Evolutionary conservation across 2,113 vertebrate genomes (phyloP).

Genomic region (Ophiodon elongatus): DNA sequence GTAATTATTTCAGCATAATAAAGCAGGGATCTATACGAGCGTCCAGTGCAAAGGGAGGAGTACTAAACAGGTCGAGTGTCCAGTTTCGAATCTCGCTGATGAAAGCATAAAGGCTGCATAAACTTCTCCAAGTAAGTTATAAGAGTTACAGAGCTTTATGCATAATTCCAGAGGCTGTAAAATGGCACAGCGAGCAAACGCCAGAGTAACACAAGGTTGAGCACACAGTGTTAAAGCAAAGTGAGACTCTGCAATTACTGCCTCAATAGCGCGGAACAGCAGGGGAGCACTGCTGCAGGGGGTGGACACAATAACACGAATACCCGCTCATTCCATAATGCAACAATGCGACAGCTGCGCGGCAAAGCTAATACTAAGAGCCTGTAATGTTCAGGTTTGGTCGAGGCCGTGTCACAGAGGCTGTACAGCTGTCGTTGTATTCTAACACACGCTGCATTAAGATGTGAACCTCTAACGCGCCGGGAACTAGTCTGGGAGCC

Average conservation of each 20-base stretch:
- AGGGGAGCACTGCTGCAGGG: conserved; percentile 39
- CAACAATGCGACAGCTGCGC: conserved; percentile 61
- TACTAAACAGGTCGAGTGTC: conserved; percentile 7
- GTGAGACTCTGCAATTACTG: conserved; percentile 50
- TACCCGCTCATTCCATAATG: conserved; percentile 19
- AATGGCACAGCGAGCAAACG: conserved; percentile 50
- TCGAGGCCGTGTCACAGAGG: conserved; percentile 19
- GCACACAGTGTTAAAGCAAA: conserved; percentile 50
- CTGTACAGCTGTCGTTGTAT: background rate
- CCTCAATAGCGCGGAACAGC: conserved; percentile 43
- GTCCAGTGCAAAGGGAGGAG: background rate
- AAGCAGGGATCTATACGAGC: background rate
- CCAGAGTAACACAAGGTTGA: conserved; percentile 41
- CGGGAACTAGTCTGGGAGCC: background rate
- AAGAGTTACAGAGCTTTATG: conserved; percentile 25
- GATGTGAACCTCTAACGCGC: background rate
- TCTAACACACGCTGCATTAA: background rate
- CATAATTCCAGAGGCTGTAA: conserved; percentile 59
- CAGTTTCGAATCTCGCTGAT: conserved; percentile 39
- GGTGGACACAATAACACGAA: conserved; percentile 57
- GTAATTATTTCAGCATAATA: conserved; percentile 23
- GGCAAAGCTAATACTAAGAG: conserved; percentile 13
- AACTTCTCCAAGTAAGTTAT: conserved; percentile 47
- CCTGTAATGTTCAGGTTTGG: background rate
- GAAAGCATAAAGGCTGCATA: conserved; percentile 48